Evolutionary conservation across 1,140 invertebrate genomes (phyloP), one percentile per base, ranked within the genome.

Genomic region (Cephus cinctus): DNA sequence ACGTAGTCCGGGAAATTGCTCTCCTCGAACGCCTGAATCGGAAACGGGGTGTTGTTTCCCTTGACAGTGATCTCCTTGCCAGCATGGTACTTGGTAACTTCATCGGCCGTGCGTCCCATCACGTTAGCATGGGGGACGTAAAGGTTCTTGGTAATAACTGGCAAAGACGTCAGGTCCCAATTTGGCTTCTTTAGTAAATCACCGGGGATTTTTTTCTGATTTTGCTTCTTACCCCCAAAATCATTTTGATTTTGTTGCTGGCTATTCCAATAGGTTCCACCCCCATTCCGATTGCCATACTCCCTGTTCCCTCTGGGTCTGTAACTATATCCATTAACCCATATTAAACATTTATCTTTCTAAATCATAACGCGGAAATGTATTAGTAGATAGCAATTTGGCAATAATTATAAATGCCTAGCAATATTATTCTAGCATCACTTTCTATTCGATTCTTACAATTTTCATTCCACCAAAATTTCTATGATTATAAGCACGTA

Each of bases 71-170:
- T 93, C 72, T 94, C 85, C 53, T 92, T 86, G 8, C 82, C 75
- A 19, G 80, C 71, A 30, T 89, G 81, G 69, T 86, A 94, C 25
- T 80, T 79, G 38, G 84, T 81, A 1, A 96, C 84, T 51, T 94
- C 90, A 23, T 85, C 81, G 31, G 86, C 75, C 32, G 83, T 79
- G 56, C 89, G 81, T 25, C 80, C 82, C 27, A 87, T 65, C 12
- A 92, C 86, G 76, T 87, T 86, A 3, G 83, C 80, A 73, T 93
- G 88, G 38, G 93, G 90, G 47, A 85, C 80, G 70, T 98, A 98
- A 64, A 98, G 92, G 75, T 96, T 88, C 76, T 98, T 98, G 47
- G 87, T 81, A 69, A 98, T 96, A 23, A 87, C 85, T 53, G 86
- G 83, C 18, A 98, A 73, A 43, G 85, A 82, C 14, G 74, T 69